Percentiles rank a stretch among this genome's conserved stretches.
Evolutionary conservation across 2,888 invertebrate genomes (phyloP).

Genomic region (Eristalis arbustorum): DNA sequence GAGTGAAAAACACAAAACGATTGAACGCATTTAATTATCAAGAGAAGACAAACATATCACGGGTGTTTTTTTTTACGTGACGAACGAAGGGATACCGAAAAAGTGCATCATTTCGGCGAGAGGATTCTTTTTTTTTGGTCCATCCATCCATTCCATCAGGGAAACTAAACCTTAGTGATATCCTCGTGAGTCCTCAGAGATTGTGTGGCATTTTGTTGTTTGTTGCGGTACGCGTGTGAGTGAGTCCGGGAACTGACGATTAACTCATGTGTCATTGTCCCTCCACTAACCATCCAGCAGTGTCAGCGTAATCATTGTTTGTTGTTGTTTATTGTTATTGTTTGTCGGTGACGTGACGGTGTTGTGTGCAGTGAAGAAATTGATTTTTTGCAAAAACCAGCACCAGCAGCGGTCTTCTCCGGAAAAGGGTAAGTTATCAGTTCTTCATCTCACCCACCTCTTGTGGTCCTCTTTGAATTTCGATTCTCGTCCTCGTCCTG

Average conservation of each 20-base stretch:
- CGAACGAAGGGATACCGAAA: too few species aligned
- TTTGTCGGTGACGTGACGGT: conserved; percentile 19
- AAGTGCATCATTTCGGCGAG: background rate
- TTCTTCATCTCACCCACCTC: background rate
- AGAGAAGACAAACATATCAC: conserved; percentile 31
- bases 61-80: background rate
- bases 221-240: conserved; percentile 18
- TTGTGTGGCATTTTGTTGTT: too few species aligned
- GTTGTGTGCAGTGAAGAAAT: conserved; percentile 48
- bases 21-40: background rate
- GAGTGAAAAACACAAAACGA: background rate
- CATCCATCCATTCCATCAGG: conserved; percentile 39
- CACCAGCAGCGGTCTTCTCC: too few species aligned
- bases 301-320: conserved; percentile 24
- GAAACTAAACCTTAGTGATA: background rate
- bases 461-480: background rate
- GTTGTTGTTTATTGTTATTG: conserved; percentile 34
- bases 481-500: conserved; percentile 42
- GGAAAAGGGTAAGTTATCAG: conserved; percentile 68
- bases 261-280: conserved; percentile 68
- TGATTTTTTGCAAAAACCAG: conserved; percentile 67
- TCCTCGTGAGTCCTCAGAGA: too few species aligned
- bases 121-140: conserved; percentile 21
- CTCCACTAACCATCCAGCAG: conserved; percentile 39
- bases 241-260: conserved; percentile 29